Evolutionary conservation across 2,888 invertebrate species (phyloP).

Genomic region (Synanthedon vespiformis): DNA sequence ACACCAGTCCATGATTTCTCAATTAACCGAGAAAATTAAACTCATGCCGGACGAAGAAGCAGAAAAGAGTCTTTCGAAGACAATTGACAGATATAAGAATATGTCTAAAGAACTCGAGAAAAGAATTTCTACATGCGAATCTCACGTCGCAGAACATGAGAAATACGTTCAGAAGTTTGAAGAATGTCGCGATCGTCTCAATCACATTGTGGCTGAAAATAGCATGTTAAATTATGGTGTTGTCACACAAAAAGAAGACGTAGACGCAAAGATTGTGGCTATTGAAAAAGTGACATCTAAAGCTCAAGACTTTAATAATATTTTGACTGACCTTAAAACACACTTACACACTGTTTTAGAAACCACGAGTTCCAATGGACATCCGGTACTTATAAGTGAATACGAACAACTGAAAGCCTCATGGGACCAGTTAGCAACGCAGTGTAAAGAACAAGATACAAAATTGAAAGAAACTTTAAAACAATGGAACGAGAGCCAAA

Average conservation of each 20-base stretch:
- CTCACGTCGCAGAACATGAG: slow-evolving; percentile 84
- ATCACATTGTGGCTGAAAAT: slow-evolving; percentile 82
- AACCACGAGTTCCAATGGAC: slow-evolving; percentile 83
- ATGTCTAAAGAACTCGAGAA: slow-evolving; percentile 76
- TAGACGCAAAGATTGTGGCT: slow-evolving; percentile 79
- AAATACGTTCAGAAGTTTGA: slow-evolving; percentile 84
- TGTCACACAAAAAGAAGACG: slow-evolving; percentile 82
- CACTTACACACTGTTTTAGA: slow-evolving; percentile 79
- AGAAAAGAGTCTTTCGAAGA: slow-evolving; percentile 78
- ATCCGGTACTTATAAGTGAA: slow-evolving; percentile 77
- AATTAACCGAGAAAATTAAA: slow-evolving; percentile 85
- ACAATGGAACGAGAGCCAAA: slow-evolving; percentile 86
- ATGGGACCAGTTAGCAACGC: slow-evolving; percentile 80
- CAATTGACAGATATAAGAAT: slow-evolving; percentile 78
- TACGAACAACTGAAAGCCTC: slow-evolving; percentile 79
- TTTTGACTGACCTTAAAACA: slow-evolving; percentile 76
- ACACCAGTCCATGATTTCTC: slow-evolving; percentile 86
- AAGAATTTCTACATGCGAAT: slow-evolving; percentile 75
- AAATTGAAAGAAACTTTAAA: slow-evolving; percentile 81
- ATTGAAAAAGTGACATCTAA: slow-evolving; percentile 82
- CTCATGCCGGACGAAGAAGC: slow-evolving; percentile 84
- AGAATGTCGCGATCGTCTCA: slow-evolving; percentile 85
- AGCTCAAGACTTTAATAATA: slow-evolving; percentile 78
- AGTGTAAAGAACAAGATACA: slow-evolving; percentile 78
- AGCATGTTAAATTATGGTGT: slow-evolving; percentile 82